Evolutionary conservation across 1,140 invertebrate genomes (phyloP).

Genomic region (Euschistus heros): DNA sequence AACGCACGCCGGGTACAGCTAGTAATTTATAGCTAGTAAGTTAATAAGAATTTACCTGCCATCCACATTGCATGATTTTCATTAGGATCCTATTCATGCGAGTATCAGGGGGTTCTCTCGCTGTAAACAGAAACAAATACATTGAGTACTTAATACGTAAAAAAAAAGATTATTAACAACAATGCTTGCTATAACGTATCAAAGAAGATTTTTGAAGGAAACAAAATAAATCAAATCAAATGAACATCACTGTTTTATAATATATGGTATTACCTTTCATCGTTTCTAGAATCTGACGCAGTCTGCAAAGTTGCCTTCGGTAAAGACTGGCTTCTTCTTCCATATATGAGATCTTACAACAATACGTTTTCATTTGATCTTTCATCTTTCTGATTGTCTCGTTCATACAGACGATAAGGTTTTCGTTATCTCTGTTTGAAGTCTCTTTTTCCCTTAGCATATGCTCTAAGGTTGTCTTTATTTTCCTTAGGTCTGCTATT

Average conservation of each 20-base stretch:
- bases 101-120: constrained; percentile 24
- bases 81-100: constrained; percentile 17
- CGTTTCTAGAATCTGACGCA: constrained; percentile 18
- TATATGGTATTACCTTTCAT: constrained; percentile 18
- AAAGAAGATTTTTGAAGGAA: too few species aligned
- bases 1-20: too few species aligned
- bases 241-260: too few species aligned
- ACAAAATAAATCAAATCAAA: too few species aligned
- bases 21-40: too few species aligned
- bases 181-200: too few species aligned
- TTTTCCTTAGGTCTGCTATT: constrained; percentile 11
- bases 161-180: too few species aligned
- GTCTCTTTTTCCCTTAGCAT: neutral
- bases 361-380: neutral
- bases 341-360: constrained; percentile 3
- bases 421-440: neutral
- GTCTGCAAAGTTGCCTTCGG: constrained; percentile 8
- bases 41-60: constrained; percentile 12
- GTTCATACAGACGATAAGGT: constrained; percentile 8
- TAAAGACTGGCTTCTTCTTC: constrained; percentile 3
- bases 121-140: constrained; percentile 3
- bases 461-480: neutral
- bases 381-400: neutral
- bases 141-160: too few species aligned
- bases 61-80: constrained; percentile 22